Conservation (phyloP, 1,140 invertebrate genomes). For the Ruditapes philippinarum region DNA sequence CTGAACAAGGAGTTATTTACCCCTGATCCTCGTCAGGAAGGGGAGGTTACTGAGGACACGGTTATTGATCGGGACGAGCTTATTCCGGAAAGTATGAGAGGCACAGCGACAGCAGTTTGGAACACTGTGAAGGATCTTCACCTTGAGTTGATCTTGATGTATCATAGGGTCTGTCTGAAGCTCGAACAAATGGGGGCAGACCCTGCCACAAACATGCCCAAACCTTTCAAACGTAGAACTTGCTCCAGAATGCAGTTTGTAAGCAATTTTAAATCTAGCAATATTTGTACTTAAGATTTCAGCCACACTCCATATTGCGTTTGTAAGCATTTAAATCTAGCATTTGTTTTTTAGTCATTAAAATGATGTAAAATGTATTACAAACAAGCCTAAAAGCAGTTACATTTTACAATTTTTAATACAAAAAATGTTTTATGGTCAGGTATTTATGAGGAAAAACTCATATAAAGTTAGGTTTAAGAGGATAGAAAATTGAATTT, state of each 20-base stretch:
- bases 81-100: slow-evolving; percentile 70
- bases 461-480: too few relatives aligned
- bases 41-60: slow-evolving; percentile 60
- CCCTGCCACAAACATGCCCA: slow-evolving; percentile 60
- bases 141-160: slow-evolving; percentile 85
- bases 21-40: slow-evolving; percentile 56
- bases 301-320: too few relatives aligned
- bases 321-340: too few relatives aligned
- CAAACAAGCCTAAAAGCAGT: too few relatives aligned
- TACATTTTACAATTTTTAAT: too few relatives aligned
- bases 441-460: too few relatives aligned
- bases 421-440: too few relatives aligned
- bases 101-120: slow-evolving; percentile 80
- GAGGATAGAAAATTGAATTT: too few relatives aligned
- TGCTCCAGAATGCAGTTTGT: slow-evolving; percentile 74
- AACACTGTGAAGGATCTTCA: slow-evolving; percentile 85
- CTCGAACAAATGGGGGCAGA: slow-evolving; percentile 76
- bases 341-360: too few relatives aligned
- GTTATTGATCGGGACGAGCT: slow-evolving; percentile 66
- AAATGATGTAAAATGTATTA: too few relatives aligned
- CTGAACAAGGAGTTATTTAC: slow-evolving; percentile 83
- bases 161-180: slow-evolving; percentile 85
- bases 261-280: slow-evolving; percentile 40
- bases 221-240: slow-evolving; percentile 74
- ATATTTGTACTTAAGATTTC: too few relatives aligned